phyloP scores from a whole-genome alignment of 2,113 vertebrate species.

The Parus major region DNA sequence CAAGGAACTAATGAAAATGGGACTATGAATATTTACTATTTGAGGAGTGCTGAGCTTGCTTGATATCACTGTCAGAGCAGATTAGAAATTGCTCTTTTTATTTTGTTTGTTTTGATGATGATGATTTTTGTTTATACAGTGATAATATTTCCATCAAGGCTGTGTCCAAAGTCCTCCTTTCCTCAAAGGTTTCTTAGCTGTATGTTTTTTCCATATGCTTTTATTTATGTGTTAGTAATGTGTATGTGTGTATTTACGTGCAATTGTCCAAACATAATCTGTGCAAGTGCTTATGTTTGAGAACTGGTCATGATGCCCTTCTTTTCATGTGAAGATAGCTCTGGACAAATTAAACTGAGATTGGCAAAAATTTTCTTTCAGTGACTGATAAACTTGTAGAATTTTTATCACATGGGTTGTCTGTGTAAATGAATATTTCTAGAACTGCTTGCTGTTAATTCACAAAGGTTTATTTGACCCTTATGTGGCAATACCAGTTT shows the following conservation, averaged over 20 bases:
- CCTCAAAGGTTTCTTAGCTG: background rate
- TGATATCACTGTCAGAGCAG: slow-evolving; percentile 19
- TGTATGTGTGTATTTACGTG: background rate
- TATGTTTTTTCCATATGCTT: background rate
- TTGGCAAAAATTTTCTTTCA: background rate
- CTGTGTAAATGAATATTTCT: background rate
- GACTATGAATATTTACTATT: slow-evolving; percentile 36
- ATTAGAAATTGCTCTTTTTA: slow-evolving; percentile 48
- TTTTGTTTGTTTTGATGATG: background rate
- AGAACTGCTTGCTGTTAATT: background rate
- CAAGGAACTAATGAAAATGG: background rate
- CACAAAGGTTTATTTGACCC: background rate
- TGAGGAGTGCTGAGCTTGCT: slow-evolving; percentile 38
- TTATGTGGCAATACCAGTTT: background rate
- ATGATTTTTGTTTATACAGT: background rate
- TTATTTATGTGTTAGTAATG: background rate
- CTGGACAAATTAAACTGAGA: background rate
- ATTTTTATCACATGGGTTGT: background rate
- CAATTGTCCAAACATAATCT: background rate
- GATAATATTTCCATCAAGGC: background rate
- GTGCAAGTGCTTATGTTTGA: background rate
- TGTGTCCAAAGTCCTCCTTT: background rate
- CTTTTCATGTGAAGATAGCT: background rate
- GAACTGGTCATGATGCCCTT: background rate
- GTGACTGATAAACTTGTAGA: background rate